Base-by-base conservation (phyloP, 2,888 invertebrate genomes). In the Gerris lacustris region DNA sequence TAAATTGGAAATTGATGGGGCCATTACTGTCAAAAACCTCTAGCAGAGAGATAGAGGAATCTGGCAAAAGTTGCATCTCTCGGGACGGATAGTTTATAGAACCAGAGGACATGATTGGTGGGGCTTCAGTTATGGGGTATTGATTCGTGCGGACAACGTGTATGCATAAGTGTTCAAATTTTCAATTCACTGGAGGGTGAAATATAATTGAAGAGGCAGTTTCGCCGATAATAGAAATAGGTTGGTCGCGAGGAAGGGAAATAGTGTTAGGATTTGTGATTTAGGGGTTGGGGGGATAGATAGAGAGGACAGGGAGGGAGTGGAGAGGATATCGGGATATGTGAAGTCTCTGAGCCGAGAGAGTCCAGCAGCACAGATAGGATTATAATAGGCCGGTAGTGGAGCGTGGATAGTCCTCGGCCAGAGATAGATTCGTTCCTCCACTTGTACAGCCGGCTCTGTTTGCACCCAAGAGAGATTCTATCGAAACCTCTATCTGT, bases 181-280 rank as follows among this genome's bases (percentile, higher is more conserved):
- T 55, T 55, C 55, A 55, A 55, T 55, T 55, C 55, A 55, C 55
- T 55, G 55, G 55, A 55, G 55, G 55, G 55, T 55, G 55, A 55
- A 55, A 55, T 55, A 55, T 55, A 55, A 55, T 55, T 55, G 55
- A 55, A 55, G 55, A 55, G 55, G 55, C 55, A 55, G 55, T 55
- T 55, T 55, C 11, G 15, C 9, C 55, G 55, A 55, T 55, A 55
- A 55, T 55, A 55, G 55, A 55, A 55, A 55, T 55, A 55, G 55
- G 9, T 55, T 55, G 55, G 55, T 55, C 11, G 55, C 15, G 55
- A 55, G 55, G 55, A 55, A 55, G 55, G 55, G 55, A 55, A 55
- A 55, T 55, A 55, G 55, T 55, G 55, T 55, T 55, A 55, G 55
- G 55, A 55, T 55, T 55, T 55, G 55, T 55, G 55, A 55, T 55